These are phyloP conservation scores for Collichthys lucidus DNA, from an alignment of 2,113 vertebrate species.

Conservation along the genomic window DNA sequence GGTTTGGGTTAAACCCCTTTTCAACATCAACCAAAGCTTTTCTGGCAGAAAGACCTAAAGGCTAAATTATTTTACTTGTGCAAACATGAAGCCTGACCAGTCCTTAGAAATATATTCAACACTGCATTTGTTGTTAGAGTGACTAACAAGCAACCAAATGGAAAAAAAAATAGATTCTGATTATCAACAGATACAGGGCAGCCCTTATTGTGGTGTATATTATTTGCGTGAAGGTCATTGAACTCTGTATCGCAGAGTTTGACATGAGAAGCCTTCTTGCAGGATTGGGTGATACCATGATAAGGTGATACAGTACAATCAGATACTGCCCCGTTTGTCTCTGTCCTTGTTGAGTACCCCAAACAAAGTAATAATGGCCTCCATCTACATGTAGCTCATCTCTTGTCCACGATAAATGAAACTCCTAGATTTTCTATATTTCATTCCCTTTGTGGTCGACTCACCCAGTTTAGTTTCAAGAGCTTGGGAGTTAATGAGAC, in stretches of 20 bases:
- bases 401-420: constrained; percentile 18
- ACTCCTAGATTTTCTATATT: constrained; percentile 29
- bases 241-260: neutral
- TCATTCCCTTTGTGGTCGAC: constrained; percentile 52
- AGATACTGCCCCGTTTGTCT: too few species aligned
- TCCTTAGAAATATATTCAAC: neutral
- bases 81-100: too few species aligned
- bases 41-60: too few species aligned
- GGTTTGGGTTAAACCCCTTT: too few species aligned
- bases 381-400: neutral
- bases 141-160: neutral
- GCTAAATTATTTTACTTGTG: too few species aligned
- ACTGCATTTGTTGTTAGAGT: neutral
- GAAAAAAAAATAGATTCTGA: neutral
- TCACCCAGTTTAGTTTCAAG: constrained; percentile 51
- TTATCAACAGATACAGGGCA: neutral
- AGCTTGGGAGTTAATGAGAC: constrained; percentile 63
- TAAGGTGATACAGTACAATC: too few species aligned
- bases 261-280: neutral
- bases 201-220: neutral
- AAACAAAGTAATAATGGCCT: constrained; percentile 14
- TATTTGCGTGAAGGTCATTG: neutral
- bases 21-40: too few species aligned
- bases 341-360: neutral
- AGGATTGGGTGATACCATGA: too few species aligned